Evolutionary conservation across 2,113 vertebrate species (phyloP).

Genomic region (Pelecanus crispus): DNA sequence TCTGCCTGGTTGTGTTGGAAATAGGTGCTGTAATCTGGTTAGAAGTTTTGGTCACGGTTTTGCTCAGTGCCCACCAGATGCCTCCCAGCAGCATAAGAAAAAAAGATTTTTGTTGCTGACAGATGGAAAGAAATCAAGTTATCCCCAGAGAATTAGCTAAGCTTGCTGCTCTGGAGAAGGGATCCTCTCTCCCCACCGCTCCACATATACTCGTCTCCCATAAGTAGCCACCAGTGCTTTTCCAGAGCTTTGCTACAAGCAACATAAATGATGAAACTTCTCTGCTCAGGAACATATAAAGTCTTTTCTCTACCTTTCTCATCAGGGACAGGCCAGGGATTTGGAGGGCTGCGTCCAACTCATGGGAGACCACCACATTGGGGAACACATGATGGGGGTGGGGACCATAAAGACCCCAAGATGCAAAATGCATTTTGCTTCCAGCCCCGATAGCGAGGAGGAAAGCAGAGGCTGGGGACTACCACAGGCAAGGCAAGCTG

Average conservation of each 20-base stretch:
- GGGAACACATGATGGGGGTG: fast-evolving
- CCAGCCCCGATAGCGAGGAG: fast-evolving
- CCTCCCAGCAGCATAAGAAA: not conserved
- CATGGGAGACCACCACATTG: not conserved
- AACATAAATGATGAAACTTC: not conserved
- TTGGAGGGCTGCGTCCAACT: not conserved
- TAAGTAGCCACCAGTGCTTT: not conserved
- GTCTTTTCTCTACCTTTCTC: not conserved
- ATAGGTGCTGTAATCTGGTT: not conserved
- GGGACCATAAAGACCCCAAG: not conserved
- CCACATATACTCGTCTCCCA: not conserved
- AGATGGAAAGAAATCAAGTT: not conserved
- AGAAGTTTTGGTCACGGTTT: not conserved
- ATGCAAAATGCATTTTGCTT: not conserved
- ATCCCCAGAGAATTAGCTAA: not conserved
- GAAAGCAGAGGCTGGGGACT: too few relatives aligned
- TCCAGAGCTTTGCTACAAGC: not conserved
- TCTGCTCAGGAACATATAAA: not conserved
- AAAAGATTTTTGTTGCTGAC: not conserved
- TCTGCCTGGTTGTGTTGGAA: not conserved
- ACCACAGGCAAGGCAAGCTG: fast-evolving
- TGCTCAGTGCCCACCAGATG: not conserved
- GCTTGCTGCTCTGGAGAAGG: not conserved
- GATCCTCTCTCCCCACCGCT: not conserved
- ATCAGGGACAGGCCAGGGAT: not conserved